Evolutionary conservation across 2,888 invertebrate species (phyloP).

Genomic region (Ophioninae sp.): DNA sequence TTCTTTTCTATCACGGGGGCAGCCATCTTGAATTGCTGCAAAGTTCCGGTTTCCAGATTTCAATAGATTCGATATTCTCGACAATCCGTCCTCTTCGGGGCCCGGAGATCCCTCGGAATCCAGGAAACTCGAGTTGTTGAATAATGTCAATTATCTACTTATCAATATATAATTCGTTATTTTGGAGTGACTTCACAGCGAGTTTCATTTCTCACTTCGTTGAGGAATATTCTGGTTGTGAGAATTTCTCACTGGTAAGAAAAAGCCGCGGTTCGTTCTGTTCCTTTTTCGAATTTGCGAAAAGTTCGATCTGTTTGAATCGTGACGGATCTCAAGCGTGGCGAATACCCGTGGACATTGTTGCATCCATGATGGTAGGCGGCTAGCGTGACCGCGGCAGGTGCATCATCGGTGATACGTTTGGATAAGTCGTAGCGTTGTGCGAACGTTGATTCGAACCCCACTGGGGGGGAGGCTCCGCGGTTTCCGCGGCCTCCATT

Average conservation of each 20-base stretch:
- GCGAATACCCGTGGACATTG: slow-evolving; percentile 34
- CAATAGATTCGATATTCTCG: background rate
- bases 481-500: slow-evolving; percentile 80
- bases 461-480: slow-evolving; percentile 77
- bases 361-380: slow-evolving; percentile 1
- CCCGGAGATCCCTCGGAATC: background rate
- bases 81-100: background rate
- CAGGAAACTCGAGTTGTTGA: background rate
- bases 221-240: slow-evolving; percentile 16
- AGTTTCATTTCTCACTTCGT: slow-evolving; percentile 39
- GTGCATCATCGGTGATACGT: slow-evolving; percentile 45
- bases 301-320: slow-evolving; percentile 39
- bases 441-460: slow-evolving; percentile 75
- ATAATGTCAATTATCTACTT: slow-evolving; percentile 41
- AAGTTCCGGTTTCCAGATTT: background rate
- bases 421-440: slow-evolving; percentile 43
- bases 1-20: slow-evolving; percentile 84
- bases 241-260: background rate
- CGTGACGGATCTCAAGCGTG: slow-evolving; percentile 46
- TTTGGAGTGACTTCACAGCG: slow-evolving; percentile 31
- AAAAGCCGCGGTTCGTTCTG: background rate
- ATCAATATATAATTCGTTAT: slow-evolving; percentile 31
- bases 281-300: background rate
- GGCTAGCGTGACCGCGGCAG: slow-evolving; percentile 46
- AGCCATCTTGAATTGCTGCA: slow-evolving; percentile 71